These are phyloP conservation scores for Shargacucullia verbasci DNA, from an alignment of 2,888 invertebrate genomes.

Conservation along the genomic window DNA sequence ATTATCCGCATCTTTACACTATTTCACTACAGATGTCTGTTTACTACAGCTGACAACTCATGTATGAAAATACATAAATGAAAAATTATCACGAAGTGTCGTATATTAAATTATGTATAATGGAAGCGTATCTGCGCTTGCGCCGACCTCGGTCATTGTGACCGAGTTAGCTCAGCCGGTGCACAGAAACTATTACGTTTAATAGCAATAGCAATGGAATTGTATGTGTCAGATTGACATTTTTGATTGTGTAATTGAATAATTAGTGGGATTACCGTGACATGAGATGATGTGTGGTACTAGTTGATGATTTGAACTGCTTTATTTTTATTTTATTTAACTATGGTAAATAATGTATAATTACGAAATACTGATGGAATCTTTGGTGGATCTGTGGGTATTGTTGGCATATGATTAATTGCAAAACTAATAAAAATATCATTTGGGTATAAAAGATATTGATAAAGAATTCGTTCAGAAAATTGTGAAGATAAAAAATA, in stretches of 20 bases:
- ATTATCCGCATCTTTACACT: slow-evolving; percentile 34
- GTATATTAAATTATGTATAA: slow-evolving; percentile 48
- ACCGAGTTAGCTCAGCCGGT: slow-evolving; percentile 68
- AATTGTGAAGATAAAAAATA: no score
- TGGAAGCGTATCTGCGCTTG: slow-evolving; percentile 55
- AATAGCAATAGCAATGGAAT: slow-evolving; percentile 41
- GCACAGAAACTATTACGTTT: slow-evolving; percentile 58
- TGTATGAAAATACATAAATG: slow-evolving; percentile 21
- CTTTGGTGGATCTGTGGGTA: no score
- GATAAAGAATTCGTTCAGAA: no score
- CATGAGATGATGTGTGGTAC: background rate
- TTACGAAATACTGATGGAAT: no score
- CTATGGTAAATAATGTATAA: no score
- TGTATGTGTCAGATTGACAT: slow-evolving; percentile 29
- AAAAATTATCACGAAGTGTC: slow-evolving; percentile 29
- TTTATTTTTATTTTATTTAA: slow-evolving; percentile 4
- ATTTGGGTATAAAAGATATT: no score
- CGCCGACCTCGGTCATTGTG: slow-evolving; percentile 69
- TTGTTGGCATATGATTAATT: no score
- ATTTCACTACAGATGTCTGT: slow-evolving; percentile 7
- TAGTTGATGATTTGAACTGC: background rate
- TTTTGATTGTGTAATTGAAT: slow-evolving; percentile 26
- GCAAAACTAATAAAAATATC: no score
- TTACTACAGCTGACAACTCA: slow-evolving; percentile 10
- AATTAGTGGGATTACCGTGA: slow-evolving; percentile 6